phyloP scores from a whole-genome alignment of 2,888 invertebrate species.

The Chydorus sphaericus region DNA sequence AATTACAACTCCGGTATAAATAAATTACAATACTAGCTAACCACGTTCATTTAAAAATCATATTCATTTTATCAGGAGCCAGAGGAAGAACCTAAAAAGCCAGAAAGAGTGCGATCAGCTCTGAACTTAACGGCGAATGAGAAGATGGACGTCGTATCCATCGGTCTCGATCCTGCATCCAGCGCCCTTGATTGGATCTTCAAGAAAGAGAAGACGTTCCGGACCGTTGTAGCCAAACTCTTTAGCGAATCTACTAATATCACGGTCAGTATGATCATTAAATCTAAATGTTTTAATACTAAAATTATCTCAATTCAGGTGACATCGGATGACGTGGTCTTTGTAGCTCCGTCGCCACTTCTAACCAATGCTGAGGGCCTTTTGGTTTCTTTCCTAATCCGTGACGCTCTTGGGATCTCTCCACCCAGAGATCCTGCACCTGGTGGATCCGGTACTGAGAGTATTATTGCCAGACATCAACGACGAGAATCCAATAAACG shows the following conservation, averaged over 20 bases:
- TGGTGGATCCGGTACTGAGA: background rate
- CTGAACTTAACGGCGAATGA: background rate
- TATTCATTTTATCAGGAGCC: too few species aligned
- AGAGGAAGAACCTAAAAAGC: too few species aligned
- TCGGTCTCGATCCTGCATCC: background rate
- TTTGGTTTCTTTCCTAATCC: conserved; percentile 8
- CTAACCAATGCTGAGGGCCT: conserved; percentile 9
- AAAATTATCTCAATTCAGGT: background rate
- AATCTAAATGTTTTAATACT: background rate
- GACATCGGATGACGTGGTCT: background rate
- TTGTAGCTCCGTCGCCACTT: conserved; percentile 11
- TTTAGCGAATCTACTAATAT: conserved; percentile 8
- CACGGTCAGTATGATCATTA: background rate
- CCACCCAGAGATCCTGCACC: background rate
- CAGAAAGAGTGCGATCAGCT: background rate
- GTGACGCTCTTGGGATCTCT: background rate
- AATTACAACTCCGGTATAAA: too few species aligned
- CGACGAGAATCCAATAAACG: background rate
- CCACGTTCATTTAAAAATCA: too few species aligned
- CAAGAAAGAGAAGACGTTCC: background rate
- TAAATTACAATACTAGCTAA: too few species aligned
- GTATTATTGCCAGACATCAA: background rate
- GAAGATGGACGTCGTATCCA: conserved; percentile 1
- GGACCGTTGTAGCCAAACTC: background rate
- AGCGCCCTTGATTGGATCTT: conserved; percentile 10